phyloP scores from a whole-genome alignment of 2,113 vertebrate genomes.

The Oenanthe melanoleuca region DNA sequence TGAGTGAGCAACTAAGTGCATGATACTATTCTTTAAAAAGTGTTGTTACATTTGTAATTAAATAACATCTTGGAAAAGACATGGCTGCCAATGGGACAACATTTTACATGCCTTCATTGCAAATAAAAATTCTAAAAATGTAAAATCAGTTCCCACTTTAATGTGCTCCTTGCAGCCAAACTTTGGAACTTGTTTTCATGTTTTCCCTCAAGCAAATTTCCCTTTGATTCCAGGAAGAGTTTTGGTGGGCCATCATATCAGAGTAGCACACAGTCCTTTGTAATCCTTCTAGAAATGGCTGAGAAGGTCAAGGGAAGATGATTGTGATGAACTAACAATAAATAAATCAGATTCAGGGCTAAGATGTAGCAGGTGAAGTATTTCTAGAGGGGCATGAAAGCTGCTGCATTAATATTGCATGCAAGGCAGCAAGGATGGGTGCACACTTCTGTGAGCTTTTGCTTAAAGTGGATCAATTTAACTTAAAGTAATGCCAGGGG shows the following conservation, averaged over 20 bases:
- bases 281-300: neutral
- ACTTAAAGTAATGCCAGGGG: neutral
- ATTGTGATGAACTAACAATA: fast-evolving
- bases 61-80: neutral
- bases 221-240: neutral
- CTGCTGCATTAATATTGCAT: neutral
- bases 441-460: neutral
- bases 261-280: neutral
- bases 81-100: neutral
- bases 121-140: neutral
- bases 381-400: neutral
- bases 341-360: neutral
- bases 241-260: neutral
- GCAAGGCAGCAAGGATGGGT: fast-evolving
- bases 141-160: neutral
- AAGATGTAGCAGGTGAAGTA: neutral
- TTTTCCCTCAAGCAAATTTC: neutral
- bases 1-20: neutral
- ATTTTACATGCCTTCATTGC: neutral
- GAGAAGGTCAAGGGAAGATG: neutral
- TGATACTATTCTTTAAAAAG: neutral
- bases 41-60: neutral
- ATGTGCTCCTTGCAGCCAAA: neutral
- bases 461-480: neutral
- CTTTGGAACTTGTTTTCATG: neutral